These are phyloP conservation scores for Thumatha senex DNA, from an alignment of 2,888 invertebrate species.

Conservation along the genomic window DNA sequence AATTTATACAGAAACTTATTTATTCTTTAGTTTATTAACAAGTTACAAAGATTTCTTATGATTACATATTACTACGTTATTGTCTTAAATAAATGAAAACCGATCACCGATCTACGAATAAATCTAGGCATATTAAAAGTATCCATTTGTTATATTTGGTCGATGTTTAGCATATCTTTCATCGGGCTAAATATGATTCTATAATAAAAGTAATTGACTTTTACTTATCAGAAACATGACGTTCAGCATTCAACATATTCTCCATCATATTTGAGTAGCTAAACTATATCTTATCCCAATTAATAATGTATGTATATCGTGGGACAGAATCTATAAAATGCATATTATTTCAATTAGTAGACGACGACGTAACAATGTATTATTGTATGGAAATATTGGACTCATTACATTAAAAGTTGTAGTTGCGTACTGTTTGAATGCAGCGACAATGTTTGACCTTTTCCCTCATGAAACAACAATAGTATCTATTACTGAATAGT, in stretches of 20 bases:
- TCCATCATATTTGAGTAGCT: neutral
- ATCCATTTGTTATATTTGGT: too few species aligned
- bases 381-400: slow-evolving; percentile 78
- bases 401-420: slow-evolving; percentile 62
- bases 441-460: slow-evolving; percentile 63
- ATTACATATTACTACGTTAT: too few species aligned
- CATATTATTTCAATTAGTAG: slow-evolving; percentile 68
- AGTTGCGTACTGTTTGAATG: slow-evolving; percentile 52
- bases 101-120: too few species aligned
- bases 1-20: neutral
- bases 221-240: too few species aligned
- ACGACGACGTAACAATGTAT: slow-evolving; percentile 66
- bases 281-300: slow-evolving; percentile 7
- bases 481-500: slow-evolving; percentile 34
- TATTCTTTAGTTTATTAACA: neutral
- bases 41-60: neutral
- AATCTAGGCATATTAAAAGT: too few species aligned
- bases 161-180: too few species aligned
- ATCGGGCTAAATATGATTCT: too few species aligned
- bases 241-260: too few species aligned
- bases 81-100: too few species aligned
- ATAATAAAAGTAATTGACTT: too few species aligned
- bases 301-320: slow-evolving; percentile 36
- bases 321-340: slow-evolving; percentile 46
- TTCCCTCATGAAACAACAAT: slow-evolving; percentile 43